Conservation (phyloP, 2,113 vertebrate genomes). For the Zapornia atra region DNA sequence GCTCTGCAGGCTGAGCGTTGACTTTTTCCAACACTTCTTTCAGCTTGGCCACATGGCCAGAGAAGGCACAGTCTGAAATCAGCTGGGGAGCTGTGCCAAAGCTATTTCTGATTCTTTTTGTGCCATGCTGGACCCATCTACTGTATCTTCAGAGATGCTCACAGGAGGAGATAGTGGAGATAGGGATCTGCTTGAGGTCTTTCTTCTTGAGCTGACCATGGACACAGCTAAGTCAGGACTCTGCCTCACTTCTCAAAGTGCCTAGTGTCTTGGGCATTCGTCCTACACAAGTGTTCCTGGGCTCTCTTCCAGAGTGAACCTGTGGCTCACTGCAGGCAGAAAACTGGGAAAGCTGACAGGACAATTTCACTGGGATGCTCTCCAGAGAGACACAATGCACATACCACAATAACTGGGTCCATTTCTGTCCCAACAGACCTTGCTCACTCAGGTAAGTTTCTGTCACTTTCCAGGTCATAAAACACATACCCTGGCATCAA, state of each 20-base stretch:
- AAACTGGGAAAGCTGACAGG: not conserved
- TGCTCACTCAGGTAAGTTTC: not conserved
- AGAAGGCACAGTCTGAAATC: not conserved
- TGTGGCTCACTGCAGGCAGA: not conserved
- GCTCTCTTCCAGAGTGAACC: not conserved
- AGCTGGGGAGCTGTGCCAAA: fast-evolving
- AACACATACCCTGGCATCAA: not conserved
- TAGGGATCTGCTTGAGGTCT: not conserved
- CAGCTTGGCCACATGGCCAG: not conserved
- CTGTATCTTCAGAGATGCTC: not conserved
- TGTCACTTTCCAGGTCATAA: not conserved
- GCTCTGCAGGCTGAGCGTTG: not conserved
- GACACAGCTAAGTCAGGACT: not conserved
- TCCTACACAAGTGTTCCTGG: not conserved
- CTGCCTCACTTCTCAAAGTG: not conserved
- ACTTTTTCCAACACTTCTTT: not conserved
- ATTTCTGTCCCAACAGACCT: not conserved
- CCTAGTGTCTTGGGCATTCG: not conserved
- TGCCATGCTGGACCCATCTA: not conserved
- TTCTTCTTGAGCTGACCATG: not conserved
- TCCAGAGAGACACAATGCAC: not conserved
- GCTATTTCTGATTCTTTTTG: not conserved
- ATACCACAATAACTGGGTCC: not conserved
- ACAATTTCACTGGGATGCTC: not conserved
- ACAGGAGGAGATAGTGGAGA: not conserved